Evolutionary conservation across 2,888 invertebrate species (phyloP), one percentile per base, ranked within the genome.

Genomic region (Drosophila melanosoma): DNA sequence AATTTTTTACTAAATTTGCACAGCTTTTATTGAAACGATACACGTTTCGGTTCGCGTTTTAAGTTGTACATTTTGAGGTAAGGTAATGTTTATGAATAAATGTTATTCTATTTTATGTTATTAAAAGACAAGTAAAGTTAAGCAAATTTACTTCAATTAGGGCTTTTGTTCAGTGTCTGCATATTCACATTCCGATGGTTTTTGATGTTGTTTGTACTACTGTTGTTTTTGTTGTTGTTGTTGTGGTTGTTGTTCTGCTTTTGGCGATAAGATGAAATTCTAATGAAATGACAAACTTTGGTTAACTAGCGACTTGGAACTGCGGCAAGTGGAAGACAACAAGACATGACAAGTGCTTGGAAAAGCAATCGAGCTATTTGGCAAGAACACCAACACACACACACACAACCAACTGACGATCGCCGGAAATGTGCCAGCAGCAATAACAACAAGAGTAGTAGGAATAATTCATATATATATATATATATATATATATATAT

Each of bases 271-370:
- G 79, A 69, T 66, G 29, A 72, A 69, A 73, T 81, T 81, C 79
- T 74, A 83, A 81, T 67, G 75, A 82, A 83, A 81, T 81, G 81
- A 75, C 81, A 75, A 69, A 81, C 65, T 63, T 69, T 67, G 38
- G 62, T 63, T 67, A 69, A 77, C 65, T 66, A 60, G 59, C 29
- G 48, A 64, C 57, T 70, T 53, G 67, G 72, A 77, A 83, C 64
- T 70, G 66, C 61, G 66, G 45, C 77, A 78, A 77, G 69, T 77
- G 78, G 54, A 68, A 63, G 68, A 26, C 36, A 23, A 45, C 23
- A 45, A 45, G 45, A 66, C 66, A 58, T 60, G 67, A 68, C 64
- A 71, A 69, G 59, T 73, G 78, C 69, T 73, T 73, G 77, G 54
- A 56, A 76, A 66, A 63, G 76, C 66, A 79, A 80, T 76, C 64